Conservation (phyloP, 2,113 vertebrate species). For the Xyliphius kryptos region DNA sequence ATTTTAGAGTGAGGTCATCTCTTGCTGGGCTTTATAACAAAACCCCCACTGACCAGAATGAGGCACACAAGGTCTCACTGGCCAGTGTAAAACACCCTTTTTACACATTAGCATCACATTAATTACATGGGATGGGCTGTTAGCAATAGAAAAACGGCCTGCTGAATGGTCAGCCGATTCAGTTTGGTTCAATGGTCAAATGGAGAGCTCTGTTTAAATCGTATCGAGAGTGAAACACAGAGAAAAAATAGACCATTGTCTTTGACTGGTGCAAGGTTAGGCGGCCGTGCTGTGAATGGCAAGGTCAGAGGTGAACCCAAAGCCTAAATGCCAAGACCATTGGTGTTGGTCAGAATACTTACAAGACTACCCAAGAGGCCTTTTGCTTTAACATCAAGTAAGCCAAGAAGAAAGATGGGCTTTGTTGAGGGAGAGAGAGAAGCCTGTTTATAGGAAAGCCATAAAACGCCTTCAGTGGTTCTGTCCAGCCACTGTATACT, state of each 20-base stretch:
- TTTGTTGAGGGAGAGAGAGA: conserved; percentile 37
- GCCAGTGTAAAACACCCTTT: conserved; percentile 32
- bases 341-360: conserved; percentile 35
- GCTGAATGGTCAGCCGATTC: conserved; percentile 26
- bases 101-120: conserved; percentile 33
- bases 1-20: conserved; percentile 39
- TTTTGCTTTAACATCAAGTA: conserved; percentile 27
- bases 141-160: conserved; percentile 32
- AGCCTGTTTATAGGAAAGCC: conserved; percentile 23
- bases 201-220: conserved; percentile 25
- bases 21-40: conserved; percentile 32
- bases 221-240: conserved; percentile 24
- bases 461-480: conserved; percentile 30
- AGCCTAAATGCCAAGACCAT: conserved; percentile 40
- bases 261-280: conserved; percentile 36
- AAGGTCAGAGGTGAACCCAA: conserved; percentile 34
- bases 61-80: conserved; percentile 18
- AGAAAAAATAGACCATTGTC: conserved; percentile 29
- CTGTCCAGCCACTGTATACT: background rate
- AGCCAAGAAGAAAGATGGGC: conserved; percentile 30
- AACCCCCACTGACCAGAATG: conserved; percentile 23
- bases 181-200: conserved; percentile 34
- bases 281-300: conserved; percentile 38
- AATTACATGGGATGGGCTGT: conserved; percentile 37
- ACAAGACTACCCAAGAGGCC: conserved; percentile 32